Conservation (phyloP, 1,140 invertebrate species). For the Arion vulgaris region DNA sequence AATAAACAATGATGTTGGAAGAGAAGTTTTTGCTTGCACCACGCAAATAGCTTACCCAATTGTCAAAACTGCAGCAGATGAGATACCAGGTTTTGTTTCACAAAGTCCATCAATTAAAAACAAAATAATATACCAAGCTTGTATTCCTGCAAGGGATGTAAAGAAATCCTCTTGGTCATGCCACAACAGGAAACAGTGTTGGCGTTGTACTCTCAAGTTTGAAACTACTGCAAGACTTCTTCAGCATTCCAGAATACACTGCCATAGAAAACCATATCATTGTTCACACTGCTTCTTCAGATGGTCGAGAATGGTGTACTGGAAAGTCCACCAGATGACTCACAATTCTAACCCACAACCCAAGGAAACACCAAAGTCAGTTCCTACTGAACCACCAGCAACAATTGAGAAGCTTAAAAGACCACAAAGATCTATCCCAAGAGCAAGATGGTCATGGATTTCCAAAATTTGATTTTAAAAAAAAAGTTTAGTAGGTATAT, state of each 20-base stretch:
- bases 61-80: too few species aligned
- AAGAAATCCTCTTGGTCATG: constrained; percentile 12
- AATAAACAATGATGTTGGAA: background rate
- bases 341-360: background rate
- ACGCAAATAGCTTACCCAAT: too few species aligned
- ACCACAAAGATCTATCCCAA: constrained; percentile 21
- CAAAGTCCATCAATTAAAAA: background rate
- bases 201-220: constrained; percentile 21
- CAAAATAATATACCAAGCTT: background rate
- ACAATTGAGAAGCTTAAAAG: background rate
- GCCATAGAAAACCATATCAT: background rate
- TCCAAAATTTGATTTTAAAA: background rate
- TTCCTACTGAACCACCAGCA: background rate
- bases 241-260: background rate
- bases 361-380: background rate
- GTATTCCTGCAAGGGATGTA: background rate
- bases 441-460: constrained; percentile 6
- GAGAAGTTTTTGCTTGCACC: too few species aligned
- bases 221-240: background rate
- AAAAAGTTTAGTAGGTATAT: too few species aligned
- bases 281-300: constrained; percentile 1
- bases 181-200: background rate
- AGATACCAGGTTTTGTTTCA: background rate
- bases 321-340: background rate
- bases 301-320: background rate